phyloP scores from a whole-genome alignment of 1,140 invertebrate genomes.

The Ceratina calcarata region DNA sequence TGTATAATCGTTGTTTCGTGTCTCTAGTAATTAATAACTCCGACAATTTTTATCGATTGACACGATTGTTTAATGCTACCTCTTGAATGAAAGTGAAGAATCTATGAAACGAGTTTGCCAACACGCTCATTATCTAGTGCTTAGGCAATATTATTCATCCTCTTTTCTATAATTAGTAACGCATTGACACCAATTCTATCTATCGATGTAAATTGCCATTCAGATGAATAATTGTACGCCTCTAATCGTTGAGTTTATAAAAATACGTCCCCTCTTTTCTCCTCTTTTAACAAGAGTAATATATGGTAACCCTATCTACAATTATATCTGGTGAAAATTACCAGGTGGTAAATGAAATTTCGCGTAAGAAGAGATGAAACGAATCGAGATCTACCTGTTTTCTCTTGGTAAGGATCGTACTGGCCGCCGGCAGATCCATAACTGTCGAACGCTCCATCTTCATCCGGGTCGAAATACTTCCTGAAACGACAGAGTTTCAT shows the following conservation, averaged over 20 bases:
- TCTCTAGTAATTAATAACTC: not conserved
- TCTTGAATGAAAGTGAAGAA: not conserved
- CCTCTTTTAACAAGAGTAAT: not conserved
- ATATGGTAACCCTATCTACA: no score
- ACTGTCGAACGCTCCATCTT: slow-evolving; percentile 75
- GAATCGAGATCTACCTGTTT: slow-evolving; percentile 64
- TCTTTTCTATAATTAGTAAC: not conserved
- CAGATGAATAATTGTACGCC: not conserved
- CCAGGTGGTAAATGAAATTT: not conserved
- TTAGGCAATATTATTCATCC: not conserved
- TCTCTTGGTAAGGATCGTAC: slow-evolving; percentile 71
- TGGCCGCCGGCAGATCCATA: slow-evolving; percentile 73
- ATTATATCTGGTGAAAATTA: not conserved
- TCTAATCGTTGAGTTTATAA: not conserved
- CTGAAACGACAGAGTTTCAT: slow-evolving; percentile 56
- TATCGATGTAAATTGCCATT: not conserved
- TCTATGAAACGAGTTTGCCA: not conserved
- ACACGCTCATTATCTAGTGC: not conserved
- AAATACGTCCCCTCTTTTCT: not conserved
- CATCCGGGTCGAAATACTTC: slow-evolving; percentile 74
- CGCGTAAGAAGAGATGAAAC: not conserved
- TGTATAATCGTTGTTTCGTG: not conserved
- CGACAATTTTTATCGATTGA: slow-evolving; percentile 15
- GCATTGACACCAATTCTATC: not conserved
- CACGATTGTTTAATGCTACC: not conserved